A percentile compares a stretch with the other conserved stretches of the same genome.
phyloP scores from a whole-genome alignment of 2,888 invertebrate genomes.

The Oscheius myriophilus region DNA sequence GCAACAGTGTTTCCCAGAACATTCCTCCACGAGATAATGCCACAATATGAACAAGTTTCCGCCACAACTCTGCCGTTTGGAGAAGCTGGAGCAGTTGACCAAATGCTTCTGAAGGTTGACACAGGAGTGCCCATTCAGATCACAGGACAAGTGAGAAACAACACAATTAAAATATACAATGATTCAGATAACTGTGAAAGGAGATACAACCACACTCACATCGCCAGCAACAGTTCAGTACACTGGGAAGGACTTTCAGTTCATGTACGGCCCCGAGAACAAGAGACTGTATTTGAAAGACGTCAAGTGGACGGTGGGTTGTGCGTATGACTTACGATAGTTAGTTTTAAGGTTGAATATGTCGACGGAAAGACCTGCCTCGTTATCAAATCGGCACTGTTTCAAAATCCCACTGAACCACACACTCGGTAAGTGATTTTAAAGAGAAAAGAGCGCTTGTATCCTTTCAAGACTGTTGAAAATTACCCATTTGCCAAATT shows the following conservation, averaged over 20 bases:
- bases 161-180: not conserved
- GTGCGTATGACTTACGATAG: too few species aligned
- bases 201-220: not conserved
- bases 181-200: not conserved
- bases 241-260: conserved; percentile 9
- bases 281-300: not conserved
- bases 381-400: not conserved
- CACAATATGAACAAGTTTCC: not conserved
- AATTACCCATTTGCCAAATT: not conserved
- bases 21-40: not conserved
- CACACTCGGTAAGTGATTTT: conserved; percentile 11
- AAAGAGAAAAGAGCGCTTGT: not conserved
- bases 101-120: conserved; percentile 7
- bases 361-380: conserved; percentile 3
- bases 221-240: conserved; percentile 12
- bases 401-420: conserved; percentile 14
- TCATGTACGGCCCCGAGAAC: conserved; percentile 8
- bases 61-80: conserved; percentile 5
- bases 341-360: too few species aligned
- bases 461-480: not conserved
- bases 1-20: conserved; percentile 6
- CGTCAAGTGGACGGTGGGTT: not conserved
- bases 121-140: conserved; percentile 20
- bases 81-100: conserved; percentile 17
- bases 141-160: not conserved